Percentiles rank a stretch among this genome's conserved stretches.
phyloP scores from a whole-genome alignment of 1,140 invertebrate genomes.

The Drosophila novamexicana region DNA sequence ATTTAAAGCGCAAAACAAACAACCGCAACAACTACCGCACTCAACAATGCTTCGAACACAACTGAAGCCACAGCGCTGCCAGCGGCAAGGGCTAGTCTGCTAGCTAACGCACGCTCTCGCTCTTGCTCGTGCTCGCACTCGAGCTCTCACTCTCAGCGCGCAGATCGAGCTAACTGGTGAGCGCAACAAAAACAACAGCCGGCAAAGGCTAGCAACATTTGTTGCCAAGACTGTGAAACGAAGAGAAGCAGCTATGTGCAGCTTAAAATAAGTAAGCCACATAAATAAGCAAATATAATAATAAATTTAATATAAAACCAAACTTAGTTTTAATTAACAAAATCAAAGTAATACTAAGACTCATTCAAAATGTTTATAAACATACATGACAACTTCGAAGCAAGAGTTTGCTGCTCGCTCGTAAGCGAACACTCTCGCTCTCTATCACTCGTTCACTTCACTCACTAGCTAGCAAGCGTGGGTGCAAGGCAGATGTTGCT shows the following conservation, averaged over 20 bases:
- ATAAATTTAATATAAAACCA: background rate
- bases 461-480: conserved; percentile 21
- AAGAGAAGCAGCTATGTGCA: background rate
- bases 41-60: conserved; percentile 50
- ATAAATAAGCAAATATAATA: background rate
- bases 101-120: conserved; percentile 1
- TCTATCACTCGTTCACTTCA: background rate
- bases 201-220: conserved; percentile 31
- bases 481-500: conserved; percentile 24
- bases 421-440: background rate
- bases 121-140: background rate
- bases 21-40: conserved; percentile 47
- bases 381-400: background rate
- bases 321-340: no score
- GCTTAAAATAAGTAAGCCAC: background rate
- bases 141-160: background rate
- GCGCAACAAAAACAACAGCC: conserved; percentile 33
- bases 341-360: background rate
- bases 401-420: background rate
- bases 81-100: conserved; percentile 23
- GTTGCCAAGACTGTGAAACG: conserved; percentile 15
- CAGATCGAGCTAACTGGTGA: conserved; percentile 24
- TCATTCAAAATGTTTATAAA: background rate
- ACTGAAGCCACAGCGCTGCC: conserved; percentile 47
- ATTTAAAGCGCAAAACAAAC: background rate